Conservation (phyloP, 2,888 invertebrate genomes). For the Lymantria dispar region DNA sequence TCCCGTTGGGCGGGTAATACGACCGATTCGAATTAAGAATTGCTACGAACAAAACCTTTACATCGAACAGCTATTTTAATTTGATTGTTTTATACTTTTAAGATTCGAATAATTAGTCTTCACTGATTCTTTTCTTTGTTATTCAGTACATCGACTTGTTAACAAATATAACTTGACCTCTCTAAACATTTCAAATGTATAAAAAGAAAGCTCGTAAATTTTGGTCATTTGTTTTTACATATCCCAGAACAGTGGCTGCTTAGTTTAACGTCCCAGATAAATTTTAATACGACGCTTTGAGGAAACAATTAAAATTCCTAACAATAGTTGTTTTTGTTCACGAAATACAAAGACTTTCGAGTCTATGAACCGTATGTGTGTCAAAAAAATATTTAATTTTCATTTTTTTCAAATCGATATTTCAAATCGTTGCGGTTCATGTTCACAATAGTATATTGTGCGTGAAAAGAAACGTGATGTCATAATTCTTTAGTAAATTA, state of each 20-base stretch:
- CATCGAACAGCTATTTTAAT: constrained; percentile 20
- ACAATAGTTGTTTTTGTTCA: constrained; percentile 32
- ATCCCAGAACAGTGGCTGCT: constrained; percentile 41
- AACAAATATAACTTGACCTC: constrained; percentile 33
- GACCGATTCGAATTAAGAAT: constrained; percentile 39
- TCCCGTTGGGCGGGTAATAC: constrained; percentile 57
- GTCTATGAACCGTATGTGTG: constrained; percentile 33
- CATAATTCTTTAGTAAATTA: constrained; percentile 1
- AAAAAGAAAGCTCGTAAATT: constrained; percentile 19
- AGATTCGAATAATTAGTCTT: constrained; percentile 21
- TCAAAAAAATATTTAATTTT: constrained; percentile 30
- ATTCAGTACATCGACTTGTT: constrained; percentile 46
- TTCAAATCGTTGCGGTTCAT: constrained; percentile 1
- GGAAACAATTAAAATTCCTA: constrained; percentile 30
- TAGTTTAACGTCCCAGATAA: constrained; percentile 30
- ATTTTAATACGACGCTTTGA: constrained; percentile 15
- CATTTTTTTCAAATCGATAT: constrained; percentile 28
- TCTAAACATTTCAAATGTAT: constrained; percentile 14
- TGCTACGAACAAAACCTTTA: constrained; percentile 10
- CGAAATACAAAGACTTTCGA: constrained; percentile 22
- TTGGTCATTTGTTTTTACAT: constrained; percentile 23
- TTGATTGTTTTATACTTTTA: constrained; percentile 27
- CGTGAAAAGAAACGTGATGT: constrained; percentile 1
- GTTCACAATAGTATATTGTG: not conserved
- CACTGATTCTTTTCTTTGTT: constrained; percentile 49